Base-by-base conservation (phyloP, 2,797 vertebrate species). In the Cyprinella venusta region DNA sequence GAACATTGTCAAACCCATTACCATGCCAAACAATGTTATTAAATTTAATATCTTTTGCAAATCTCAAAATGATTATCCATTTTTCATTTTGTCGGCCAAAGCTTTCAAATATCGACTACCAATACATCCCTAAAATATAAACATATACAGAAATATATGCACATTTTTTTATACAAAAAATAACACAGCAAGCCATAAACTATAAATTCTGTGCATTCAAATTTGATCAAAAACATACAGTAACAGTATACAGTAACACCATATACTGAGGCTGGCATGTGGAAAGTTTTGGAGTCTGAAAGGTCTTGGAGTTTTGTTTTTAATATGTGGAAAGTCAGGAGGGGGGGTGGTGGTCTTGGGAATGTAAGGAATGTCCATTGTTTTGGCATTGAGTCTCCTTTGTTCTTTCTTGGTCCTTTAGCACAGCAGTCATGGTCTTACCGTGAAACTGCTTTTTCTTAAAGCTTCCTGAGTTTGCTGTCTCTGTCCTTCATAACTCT, bases 291-390 rank as follows among this genome's bases (percentile, higher is more conserved):
- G 40, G 68, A 81, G 54, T n/a, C 67, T 50, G 71, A 40, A 68
- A 76, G 63, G 50, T 42, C 30, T 72, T 74, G 13, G 69, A 75
- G 50, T 59, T 63, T 83, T 83, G 63, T 59, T 77, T 54, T 54
- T 33, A 61, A 77, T 45, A 85, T 56, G 83, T 84, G 82, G 80
- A 80, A 80, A 85, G 76, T 71, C 71, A 69, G 50, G 30, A 50
- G 72, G 77, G 77, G 77, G 38, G 59, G 52, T 75, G 68, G 77
- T 21, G 90, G 87, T 91, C 91, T 89, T 90, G 88, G 85, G 93
- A 94, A 95, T 95, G 87, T 8, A 52, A 90, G 87, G 94, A 95
- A 95, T 95, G 93, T 90, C 88, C 88, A 94, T 94, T 95, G 94
- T 94, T 94, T 91, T 85, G 81, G 87, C 88, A 89, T 56, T 38